Conservation (phyloP, 2,888 invertebrate species). For the Aethes cnicana region DNA sequence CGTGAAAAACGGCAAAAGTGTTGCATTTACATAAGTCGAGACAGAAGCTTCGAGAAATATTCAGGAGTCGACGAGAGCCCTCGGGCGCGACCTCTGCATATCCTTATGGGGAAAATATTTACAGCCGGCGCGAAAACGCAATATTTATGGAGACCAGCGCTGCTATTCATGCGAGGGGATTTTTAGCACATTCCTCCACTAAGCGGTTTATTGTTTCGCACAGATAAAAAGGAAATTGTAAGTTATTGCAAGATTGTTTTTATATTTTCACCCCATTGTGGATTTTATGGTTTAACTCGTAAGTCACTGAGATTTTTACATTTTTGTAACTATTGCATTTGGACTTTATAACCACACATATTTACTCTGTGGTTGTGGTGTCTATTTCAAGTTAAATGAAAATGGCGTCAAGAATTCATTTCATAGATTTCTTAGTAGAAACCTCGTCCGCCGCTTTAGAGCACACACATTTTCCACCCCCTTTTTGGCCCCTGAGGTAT, state of each 20-base stretch:
- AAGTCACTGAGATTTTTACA: no score
- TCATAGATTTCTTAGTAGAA: no score
- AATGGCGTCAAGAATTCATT: no score
- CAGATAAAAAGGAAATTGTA: slow-evolving; percentile 51
- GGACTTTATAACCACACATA: no score
- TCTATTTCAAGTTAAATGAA: no score
- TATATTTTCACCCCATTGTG: slow-evolving; percentile 6
- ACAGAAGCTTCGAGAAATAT: slow-evolving; percentile 78
- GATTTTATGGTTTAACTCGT: background rate
- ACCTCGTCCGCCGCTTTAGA: no score
- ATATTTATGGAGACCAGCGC: slow-evolving; percentile 68
- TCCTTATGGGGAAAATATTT: slow-evolving; percentile 76
- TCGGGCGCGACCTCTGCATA: slow-evolving; percentile 64
- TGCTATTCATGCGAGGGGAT: slow-evolving; percentile 49
- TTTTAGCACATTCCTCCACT: slow-evolving; percentile 43
- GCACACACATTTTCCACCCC: no score
- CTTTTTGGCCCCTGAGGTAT: no score
- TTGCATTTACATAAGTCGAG: slow-evolving; percentile 81
- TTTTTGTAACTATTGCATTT: no score
- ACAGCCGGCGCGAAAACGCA: slow-evolving; percentile 66
- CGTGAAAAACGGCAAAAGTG: slow-evolving; percentile 79
- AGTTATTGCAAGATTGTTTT: slow-evolving; percentile 39
- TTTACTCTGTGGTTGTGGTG: no score
- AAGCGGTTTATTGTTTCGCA: slow-evolving; percentile 63
- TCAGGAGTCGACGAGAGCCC: slow-evolving; percentile 79